These are phyloP conservation scores for Epinotia nisella DNA, from an alignment of 2,888 invertebrate genomes.

Conservation along the genomic window DNA sequence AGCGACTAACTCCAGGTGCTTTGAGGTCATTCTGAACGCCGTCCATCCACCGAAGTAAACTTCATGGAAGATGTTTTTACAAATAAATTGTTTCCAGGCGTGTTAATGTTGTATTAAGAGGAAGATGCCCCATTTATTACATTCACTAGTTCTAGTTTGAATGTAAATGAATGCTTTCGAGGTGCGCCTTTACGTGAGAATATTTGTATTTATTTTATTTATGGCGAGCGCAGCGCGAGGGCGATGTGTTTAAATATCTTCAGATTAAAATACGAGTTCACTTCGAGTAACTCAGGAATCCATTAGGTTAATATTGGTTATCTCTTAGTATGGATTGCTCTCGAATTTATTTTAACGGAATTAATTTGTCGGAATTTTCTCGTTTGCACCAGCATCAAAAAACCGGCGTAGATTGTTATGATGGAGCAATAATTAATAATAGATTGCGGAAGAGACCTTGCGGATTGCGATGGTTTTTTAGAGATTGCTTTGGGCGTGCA, in stretches of 20 bases:
- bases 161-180: slow-evolving; percentile 82
- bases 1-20: no score
- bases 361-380: slow-evolving; percentile 62
- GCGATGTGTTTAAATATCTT: slow-evolving; percentile 83
- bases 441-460: not conserved
- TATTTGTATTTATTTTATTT: slow-evolving; percentile 85
- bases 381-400: slow-evolving; percentile 46
- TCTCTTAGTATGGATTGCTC: slow-evolving; percentile 66
- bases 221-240: slow-evolving; percentile 78
- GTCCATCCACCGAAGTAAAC: no score
- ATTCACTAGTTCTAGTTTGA: slow-evolving; percentile 63
- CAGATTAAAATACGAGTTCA: slow-evolving; percentile 79
- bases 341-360: slow-evolving; percentile 61
- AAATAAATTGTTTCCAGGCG: slow-evolving; percentile 42
- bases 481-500: not conserved
- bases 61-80: slow-evolving; percentile 34
- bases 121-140: slow-evolving; percentile 82
- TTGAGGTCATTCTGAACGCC: no score
- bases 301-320: slow-evolving; percentile 78
- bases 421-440: not conserved
- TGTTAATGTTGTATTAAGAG: slow-evolving; percentile 76
- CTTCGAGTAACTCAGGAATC: slow-evolving; percentile 74
- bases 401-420: slow-evolving; percentile 14
- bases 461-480: no score
- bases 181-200: slow-evolving; percentile 83